Percentiles rank a stretch among this genome's conserved stretches.
phyloP scores from a whole-genome alignment of 2,888 invertebrate species.

The Tinea trinotella region DNA sequence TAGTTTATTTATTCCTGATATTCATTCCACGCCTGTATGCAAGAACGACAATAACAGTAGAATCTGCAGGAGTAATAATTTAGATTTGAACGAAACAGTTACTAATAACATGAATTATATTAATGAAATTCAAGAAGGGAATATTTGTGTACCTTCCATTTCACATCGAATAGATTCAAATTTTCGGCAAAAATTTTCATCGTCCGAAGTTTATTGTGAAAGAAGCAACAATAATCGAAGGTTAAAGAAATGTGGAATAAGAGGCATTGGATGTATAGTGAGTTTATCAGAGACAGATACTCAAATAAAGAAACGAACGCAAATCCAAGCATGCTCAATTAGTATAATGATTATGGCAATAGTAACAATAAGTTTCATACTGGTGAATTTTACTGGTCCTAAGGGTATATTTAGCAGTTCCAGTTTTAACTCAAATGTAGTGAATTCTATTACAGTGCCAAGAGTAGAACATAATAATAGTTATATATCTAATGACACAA shows the following conservation, averaged over 20 bases:
- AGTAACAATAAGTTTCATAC: slow-evolving; percentile 62
- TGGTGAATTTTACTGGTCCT: slow-evolving; percentile 64
- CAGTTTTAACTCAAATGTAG: slow-evolving; percentile 42
- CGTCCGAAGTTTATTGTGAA: slow-evolving; percentile 34
- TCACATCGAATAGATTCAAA: slow-evolving; percentile 55
- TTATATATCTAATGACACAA: background rate
- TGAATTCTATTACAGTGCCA: slow-evolving; percentile 64
- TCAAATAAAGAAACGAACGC: slow-evolving; percentile 58
- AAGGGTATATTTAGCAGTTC: slow-evolving; percentile 21
- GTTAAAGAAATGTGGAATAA: slow-evolving; percentile 55
- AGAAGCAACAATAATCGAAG: slow-evolving; percentile 28
- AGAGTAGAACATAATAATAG: slow-evolving; percentile 34
- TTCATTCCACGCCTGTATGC: slow-evolving; percentile 54
- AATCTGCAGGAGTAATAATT: background rate
- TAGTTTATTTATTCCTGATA: slow-evolving; percentile 42
- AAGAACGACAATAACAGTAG: slow-evolving; percentile 23
- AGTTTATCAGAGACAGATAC: slow-evolving; percentile 58
- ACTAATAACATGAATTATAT: background rate
- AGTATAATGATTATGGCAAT: slow-evolving; percentile 68
- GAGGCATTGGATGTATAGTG: slow-evolving; percentile 60
- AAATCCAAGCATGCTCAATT: slow-evolving; percentile 69
- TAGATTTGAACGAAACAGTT: background rate
- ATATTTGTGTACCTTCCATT: slow-evolving; percentile 54
- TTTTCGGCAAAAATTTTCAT: slow-evolving; percentile 52
- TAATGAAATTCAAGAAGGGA: slow-evolving; percentile 26